Base-by-base conservation (phyloP, 2,113 vertebrate genomes). In the Laterallus jamaicensis region DNA sequence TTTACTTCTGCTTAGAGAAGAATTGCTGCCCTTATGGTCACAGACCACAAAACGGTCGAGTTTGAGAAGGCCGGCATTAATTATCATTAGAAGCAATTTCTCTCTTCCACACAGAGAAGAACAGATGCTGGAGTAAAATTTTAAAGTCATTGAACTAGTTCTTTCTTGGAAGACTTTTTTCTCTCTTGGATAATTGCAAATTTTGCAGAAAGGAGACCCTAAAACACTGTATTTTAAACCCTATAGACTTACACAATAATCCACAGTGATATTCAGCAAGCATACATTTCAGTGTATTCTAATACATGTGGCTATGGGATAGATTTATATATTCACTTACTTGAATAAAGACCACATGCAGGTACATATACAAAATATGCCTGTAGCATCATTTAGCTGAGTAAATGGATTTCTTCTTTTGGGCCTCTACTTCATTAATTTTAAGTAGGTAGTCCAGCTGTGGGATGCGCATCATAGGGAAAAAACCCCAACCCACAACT, bases 401-500 rank as follows among this genome's bases (percentile, higher is more conserved):
- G 13, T 39, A 90, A 90, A 68, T 0, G 4, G 16, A n/a, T 5
- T 35, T 28, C 2, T 81, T 60, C 64, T 64, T 74, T 84, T 28
- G 47, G 22, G 5, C 5, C 11, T 64, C 21, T 52, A 20, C 19
- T 73, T 91, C 9, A 42, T 76, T 44, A 50, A 13, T 50, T 75
- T 75, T 59, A 84, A 40, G 11, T 22, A 68, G 5, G 29, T 52
- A 74, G 14, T 74, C 37, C 22, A 64, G 28, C 24, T 54, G 35
- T 21, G 15, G 2, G 17, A 21, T 75, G 11, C 69, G 8, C 19
- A 54, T 64, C 24, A 62, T 69, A 58, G 18, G 85, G 32, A 21
- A 59, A 68, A 56, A 71, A n/a, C 0, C 0, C 44, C 44, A 47
- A 22, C 49, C 49, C 49, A 47, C 1, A 28, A 8, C 9, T 28